Percentiles rank a stretch among this genome's conserved stretches.
These are phyloP conservation scores for Macaria notata DNA, from an alignment of 2,888 invertebrate species.

Conservation along the genomic window DNA sequence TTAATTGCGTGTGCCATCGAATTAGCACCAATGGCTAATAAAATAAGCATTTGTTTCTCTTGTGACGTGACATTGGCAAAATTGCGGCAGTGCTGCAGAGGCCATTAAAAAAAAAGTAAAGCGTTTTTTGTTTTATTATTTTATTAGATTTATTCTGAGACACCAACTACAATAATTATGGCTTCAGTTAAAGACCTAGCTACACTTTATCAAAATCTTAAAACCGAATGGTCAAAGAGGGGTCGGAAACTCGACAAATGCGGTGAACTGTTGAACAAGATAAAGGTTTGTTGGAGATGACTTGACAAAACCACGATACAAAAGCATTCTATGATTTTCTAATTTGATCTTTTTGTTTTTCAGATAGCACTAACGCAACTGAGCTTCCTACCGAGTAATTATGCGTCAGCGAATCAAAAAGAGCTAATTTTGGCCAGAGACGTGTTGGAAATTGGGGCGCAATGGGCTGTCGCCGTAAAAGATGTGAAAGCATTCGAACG, in stretches of 20 bases:
- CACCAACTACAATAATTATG: conserved; percentile 61
- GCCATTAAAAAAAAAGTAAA: too few species aligned
- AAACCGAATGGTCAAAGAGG: conserved; percentile 92
- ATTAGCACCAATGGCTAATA: too few species aligned
- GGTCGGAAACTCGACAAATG: conserved; percentile 92
- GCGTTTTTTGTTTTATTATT: too few species aligned
- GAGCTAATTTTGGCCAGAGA: conserved; percentile 94
- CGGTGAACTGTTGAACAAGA: conserved; percentile 90
- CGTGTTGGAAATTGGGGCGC: conserved; percentile 97
- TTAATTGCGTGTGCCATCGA: too few species aligned
- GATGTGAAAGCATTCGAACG: conserved; percentile 98
- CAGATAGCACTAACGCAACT: conserved; percentile 92
- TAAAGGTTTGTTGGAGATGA: conserved; percentile 86
- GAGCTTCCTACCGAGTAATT: conserved; percentile 93
- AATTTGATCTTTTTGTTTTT: conserved; percentile 43
- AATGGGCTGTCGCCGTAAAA: conserved; percentile 95
- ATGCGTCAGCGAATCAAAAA: conserved; percentile 87
- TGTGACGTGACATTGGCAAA: too few species aligned
- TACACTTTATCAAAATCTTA: conserved; percentile 90
- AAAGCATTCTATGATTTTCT: conserved; percentile 2
- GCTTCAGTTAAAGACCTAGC: conserved; percentile 88
- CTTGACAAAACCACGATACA: conserved; percentile 46
- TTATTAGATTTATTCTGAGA: too few species aligned
- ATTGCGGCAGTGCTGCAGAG: too few species aligned
- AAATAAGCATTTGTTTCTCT: too few species aligned